phyloP scores from a whole-genome alignment of 2,888 invertebrate species.

The Marasmarcha lunaedactyla region DNA sequence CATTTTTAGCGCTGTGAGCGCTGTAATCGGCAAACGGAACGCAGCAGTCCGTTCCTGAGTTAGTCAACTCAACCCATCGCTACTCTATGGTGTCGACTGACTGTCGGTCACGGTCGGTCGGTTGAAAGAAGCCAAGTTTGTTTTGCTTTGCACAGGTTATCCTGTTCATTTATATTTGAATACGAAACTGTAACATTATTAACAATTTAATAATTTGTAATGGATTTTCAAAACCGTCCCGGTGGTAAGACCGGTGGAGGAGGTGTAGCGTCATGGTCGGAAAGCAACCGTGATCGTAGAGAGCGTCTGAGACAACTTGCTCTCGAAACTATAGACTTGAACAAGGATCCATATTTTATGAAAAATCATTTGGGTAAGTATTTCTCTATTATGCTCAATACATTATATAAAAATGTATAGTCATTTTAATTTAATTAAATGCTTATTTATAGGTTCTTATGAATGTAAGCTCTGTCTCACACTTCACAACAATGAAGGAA shows the following conservation, averaged over 20 bases:
- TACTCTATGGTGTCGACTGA: too few relatives aligned
- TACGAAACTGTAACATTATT: too few relatives aligned
- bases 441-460: conserved; percentile 78
- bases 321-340: conserved; percentile 97
- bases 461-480: conserved; percentile 99
- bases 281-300: conserved; percentile 95
- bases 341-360: conserved; percentile 99
- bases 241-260: conserved; percentile 99
- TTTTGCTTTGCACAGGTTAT: too few relatives aligned
- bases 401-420: too few relatives aligned
- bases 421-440: neutral
- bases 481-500: conserved; percentile 98
- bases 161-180: too few relatives aligned
- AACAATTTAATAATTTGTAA: conserved; percentile 35
- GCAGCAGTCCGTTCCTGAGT: too few relatives aligned
- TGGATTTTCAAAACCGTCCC: conserved; percentile 99
- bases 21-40: too few relatives aligned
- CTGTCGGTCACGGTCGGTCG: too few relatives aligned
- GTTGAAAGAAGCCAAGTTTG: too few relatives aligned
- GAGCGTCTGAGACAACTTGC: conserved; percentile 96
- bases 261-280: conserved; percentile 98
- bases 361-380: conserved; percentile 93
- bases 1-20: too few relatives aligned
- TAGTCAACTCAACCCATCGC: too few relatives aligned
- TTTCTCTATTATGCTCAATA: neutral